Evolutionary conservation across 2,113 vertebrate species (phyloP).

Genomic region (Clupea harengus): DNA sequence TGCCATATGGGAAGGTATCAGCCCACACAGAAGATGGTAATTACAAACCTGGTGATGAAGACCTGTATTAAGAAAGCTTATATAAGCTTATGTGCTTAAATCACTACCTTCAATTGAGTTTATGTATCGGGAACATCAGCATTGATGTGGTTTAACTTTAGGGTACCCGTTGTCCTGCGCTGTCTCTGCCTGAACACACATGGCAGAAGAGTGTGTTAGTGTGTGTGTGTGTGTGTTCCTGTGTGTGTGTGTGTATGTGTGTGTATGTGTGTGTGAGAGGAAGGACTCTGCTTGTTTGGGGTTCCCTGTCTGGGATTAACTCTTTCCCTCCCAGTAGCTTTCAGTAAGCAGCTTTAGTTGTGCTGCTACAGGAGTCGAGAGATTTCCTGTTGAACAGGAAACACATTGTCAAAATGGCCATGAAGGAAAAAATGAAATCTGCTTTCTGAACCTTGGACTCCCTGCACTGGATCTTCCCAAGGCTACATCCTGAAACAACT

Average conservation of each 20-base stretch:
- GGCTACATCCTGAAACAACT: background rate
- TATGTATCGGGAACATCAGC: background rate
- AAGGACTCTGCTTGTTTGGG: background rate
- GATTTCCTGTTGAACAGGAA: background rate
- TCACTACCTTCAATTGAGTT: background rate
- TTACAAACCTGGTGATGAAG: background rate
- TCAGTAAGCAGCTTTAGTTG: slow-evolving; percentile 1
- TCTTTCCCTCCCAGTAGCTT: background rate
- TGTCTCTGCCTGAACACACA: background rate
- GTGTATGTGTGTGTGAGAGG: background rate
- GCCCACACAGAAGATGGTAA: background rate
- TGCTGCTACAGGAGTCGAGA: background rate
- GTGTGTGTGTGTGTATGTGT: background rate
- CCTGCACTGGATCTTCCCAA: background rate
- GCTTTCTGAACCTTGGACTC: slow-evolving; percentile 5
- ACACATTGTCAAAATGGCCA: background rate
- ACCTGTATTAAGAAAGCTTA: background rate
- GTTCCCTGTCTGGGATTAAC: background rate
- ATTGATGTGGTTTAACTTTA: background rate
- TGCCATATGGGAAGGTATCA: background rate
- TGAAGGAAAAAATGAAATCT: background rate
- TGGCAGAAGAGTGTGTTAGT: background rate
- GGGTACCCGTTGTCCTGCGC: background rate
- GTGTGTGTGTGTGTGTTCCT: background rate
- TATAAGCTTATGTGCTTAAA: background rate